Evolutionary conservation across 2,797 vertebrate genomes (phyloP).

Genomic region (Cetoscarus ocellatus): DNA sequence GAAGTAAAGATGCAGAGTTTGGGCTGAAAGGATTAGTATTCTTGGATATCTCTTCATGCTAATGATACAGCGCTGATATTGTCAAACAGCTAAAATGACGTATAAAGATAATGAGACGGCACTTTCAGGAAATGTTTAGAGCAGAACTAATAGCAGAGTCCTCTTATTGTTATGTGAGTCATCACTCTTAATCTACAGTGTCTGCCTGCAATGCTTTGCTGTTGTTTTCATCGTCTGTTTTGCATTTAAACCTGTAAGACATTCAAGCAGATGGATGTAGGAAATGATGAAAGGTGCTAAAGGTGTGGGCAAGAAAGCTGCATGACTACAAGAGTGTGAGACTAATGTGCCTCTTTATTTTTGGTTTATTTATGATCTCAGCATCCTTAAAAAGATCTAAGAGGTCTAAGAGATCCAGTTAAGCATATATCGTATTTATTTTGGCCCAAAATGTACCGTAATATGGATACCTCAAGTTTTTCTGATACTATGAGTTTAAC

Average conservation of each 20-base stretch:
- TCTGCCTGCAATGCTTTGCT: not conserved
- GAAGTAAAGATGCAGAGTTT: not conserved
- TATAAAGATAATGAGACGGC: constrained; percentile 3
- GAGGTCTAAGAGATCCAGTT: too few relatives aligned
- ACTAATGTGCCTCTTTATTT: too few relatives aligned
- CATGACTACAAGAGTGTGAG: too few relatives aligned
- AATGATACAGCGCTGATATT: too few relatives aligned
- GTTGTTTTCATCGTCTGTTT: not conserved
- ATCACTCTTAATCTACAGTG: not conserved
- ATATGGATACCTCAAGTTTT: too few relatives aligned
- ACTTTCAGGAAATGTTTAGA: constrained; percentile 1
- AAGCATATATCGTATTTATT: too few relatives aligned
- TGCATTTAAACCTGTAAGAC: too few relatives aligned
- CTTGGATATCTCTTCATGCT: not conserved
- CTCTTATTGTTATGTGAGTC: not conserved
- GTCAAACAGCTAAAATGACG: not conserved
- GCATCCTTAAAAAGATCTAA: too few relatives aligned
- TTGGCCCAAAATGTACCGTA: too few relatives aligned
- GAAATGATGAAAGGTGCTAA: not conserved
- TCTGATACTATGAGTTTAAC: too few relatives aligned
- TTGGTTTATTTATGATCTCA: too few relatives aligned
- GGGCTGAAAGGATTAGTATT: not conserved
- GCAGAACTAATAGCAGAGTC: constrained; percentile 4
- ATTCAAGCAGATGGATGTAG: not conserved
- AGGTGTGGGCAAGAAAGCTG: not conserved